These are phyloP conservation scores for Halcyon malimbica DNA, from an alignment of 2,113 vertebrate genomes.

Conservation along the genomic window DNA sequence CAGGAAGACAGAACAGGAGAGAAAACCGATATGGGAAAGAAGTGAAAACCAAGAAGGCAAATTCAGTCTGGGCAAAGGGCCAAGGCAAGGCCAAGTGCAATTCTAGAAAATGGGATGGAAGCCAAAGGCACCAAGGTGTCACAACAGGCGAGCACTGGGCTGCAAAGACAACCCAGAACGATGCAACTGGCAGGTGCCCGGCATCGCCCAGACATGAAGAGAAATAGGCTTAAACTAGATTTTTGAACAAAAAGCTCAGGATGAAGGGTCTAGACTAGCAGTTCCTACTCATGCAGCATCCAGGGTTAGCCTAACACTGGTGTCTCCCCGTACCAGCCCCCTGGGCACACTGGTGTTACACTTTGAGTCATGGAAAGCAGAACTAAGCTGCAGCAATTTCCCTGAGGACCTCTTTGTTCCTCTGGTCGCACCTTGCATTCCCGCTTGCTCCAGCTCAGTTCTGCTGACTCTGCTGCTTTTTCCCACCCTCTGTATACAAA, in stretches of 20 bases:
- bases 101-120: conserved; percentile 33
- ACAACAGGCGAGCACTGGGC: background rate
- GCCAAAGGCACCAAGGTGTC: conserved; percentile 49
- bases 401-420: background rate
- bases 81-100: conserved; percentile 60
- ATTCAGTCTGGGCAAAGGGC: conserved; percentile 51
- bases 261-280: background rate
- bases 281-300: background rate
- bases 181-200: background rate
- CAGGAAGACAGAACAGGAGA: background rate
- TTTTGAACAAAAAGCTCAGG: background rate
- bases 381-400: background rate
- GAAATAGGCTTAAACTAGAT: background rate
- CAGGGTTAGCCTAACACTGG: background rate
- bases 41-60: conserved; percentile 57
- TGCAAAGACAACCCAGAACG: background rate
- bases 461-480: background rate
- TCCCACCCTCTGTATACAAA: background rate
- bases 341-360: background rate
- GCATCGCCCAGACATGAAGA: background rate
- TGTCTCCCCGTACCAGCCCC: background rate
- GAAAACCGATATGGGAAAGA: conserved; percentile 50
- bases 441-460: background rate
- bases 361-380: background rate
- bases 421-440: background rate